Base-by-base conservation (phyloP, 2,797 vertebrate species). In the Enteromius fasciolatus region DNA sequence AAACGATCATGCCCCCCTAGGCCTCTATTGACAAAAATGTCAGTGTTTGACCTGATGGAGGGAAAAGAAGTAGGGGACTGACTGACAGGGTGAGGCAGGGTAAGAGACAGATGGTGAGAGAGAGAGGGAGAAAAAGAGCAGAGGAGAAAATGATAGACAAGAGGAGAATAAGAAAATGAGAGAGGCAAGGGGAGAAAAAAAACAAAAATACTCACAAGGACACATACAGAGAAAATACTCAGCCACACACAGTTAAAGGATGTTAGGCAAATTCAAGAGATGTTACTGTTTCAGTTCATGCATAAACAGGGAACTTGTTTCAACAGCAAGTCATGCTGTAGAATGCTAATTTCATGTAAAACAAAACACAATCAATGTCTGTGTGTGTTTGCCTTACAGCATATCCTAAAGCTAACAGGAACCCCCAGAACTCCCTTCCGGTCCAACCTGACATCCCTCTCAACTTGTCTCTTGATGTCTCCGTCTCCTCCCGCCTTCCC, bases 41-140 rank as follows among this genome's bases (percentile, higher is more conserved):
- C 85, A 84, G 81, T 31, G 68, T 74, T 74, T 83, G 78, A 78
- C 78, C 85, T 74, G 59, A 68, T 78, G 78, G 75, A 84, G 68
- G 67, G 20, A 67, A 73, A 84, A 50, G 50, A 14, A 68, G 76
- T 25, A 50, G 41, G 79, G 59, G 77, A 23, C 78, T 52, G 36
- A 81, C 39, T 72, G 73, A 72, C 64, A 77, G 59, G 69, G 25
- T 72, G 68, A 79, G 54, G 46, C 75, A 82, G 44, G 66, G 84
- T 70, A 63, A 68, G 61, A 69, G 61, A 67, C 52, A 67, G 68
- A 78, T 41, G 68, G 64, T 14, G 63, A 67, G 46, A 41, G 50
- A 44, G 41, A 48, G 64, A 79, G 67, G 57, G 54, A 31, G 25
- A 44, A 76, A 33, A 23, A 54, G 48, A 54, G 72, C 31, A 79